Base-by-base conservation (phyloP, 2,797 vertebrate species). In the Xyrichtys novacula region DNA sequence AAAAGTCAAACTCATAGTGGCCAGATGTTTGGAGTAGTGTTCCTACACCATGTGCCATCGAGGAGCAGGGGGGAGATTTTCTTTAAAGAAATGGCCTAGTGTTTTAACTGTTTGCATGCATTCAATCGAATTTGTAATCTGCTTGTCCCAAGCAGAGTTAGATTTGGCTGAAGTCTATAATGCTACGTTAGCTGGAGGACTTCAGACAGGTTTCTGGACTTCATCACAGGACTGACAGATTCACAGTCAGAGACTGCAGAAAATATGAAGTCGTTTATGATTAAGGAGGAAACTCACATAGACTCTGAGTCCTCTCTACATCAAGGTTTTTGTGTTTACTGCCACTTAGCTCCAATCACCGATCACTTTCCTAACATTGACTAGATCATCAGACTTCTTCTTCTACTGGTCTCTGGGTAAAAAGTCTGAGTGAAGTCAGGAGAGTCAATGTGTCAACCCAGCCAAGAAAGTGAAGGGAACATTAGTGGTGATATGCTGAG, bases 1-100 rank as follows among this genome's bases (percentile, higher is more conserved):
- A 63, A 59, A 76, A 46, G 71, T 64, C 47, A 78, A 74, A 80
- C 58, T 78, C 77, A 78, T 62, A 65, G 29, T 29, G 32, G 48
- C 53, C 69, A 77, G 64, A 66, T 81, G 74, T 64, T 77, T 43
- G 19, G 47, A 56, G 38, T 16, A 12, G 23, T 42, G 40, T 23
- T 72, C 29, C 23, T 25, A 7, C 65, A 65, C 31, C 25, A 12
- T 39, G 31, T 70, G 65, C 34, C 72, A 57, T 23, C 17, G 7
- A 60, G 9, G 56, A 58, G 12, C 23, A 32, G 10, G 49, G 47
- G 60, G n/a, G 23, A 1, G 19, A 20, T 74, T 71, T 64, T n/a
- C 40, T 53, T 62, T 56, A 36, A 43, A 55, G 9, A 15, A 16
- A 52, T 46, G 15, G 11, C 7, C 55, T 54, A 1, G 53, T 61